These are phyloP conservation scores for Tribolium madens DNA, from an alignment of 1,140 invertebrate species.

Conservation along the genomic window DNA sequence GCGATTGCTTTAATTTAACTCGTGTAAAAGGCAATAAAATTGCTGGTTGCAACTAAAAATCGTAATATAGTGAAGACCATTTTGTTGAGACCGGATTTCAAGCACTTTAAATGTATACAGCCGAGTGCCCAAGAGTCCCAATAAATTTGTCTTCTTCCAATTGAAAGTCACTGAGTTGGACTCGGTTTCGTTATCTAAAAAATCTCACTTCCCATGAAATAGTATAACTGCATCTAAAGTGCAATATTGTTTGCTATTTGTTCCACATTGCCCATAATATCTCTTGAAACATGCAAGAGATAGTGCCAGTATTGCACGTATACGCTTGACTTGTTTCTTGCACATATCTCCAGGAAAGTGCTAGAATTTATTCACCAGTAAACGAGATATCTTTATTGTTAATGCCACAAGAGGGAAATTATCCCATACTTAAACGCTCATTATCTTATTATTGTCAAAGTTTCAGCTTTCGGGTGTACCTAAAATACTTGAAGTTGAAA, in stretches of 20 bases:
- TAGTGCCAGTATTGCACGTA: constrained; percentile 18
- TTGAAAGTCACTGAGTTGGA: background rate
- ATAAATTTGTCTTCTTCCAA: background rate
- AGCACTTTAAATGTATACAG: background rate
- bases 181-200: background rate
- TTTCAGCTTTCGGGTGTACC: background rate
- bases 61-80: background rate
- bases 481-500: no score
- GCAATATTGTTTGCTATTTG: constrained; percentile 8
- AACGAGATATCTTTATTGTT: constrained; percentile 30
- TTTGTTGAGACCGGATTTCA: background rate
- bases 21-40: constrained; percentile 8
- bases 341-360: constrained; percentile 3
- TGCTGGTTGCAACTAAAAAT: background rate
- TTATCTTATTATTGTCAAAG: background rate
- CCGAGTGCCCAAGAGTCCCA: no score
- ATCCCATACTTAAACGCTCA: background rate
- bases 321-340: constrained; percentile 16
- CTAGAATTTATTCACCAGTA: constrained; percentile 32
- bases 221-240: background rate
- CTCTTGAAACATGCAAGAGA: constrained; percentile 9
- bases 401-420: background rate
- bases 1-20: constrained; percentile 24
- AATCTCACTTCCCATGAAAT: background rate
- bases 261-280: constrained; percentile 7